Base-by-base conservation (phyloP, 2,888 invertebrate species). In the Graphium colonna region DNA sequence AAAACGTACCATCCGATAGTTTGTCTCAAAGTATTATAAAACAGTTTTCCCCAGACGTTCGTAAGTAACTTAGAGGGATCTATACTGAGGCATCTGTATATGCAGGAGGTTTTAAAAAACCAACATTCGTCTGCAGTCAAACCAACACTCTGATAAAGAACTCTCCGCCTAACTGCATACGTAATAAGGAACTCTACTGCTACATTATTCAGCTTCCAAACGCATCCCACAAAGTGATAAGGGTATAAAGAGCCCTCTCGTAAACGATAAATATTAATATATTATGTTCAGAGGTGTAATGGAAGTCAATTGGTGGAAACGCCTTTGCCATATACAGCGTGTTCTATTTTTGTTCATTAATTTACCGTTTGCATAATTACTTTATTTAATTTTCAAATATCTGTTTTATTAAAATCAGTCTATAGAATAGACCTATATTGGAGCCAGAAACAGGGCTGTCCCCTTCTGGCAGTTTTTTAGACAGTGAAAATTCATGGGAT, bases 221-320 rank as follows among this genome's bases (percentile, higher is more conserved):
- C 17, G 15, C n/a, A 18, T 33, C 17, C n/a, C 38, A 36, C 12
- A 46, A 15, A 16, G 12, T 43, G 50, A 36, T 52, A 39, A 40
- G 41, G 50, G 41, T 50, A 41, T 50, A 59, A 52, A 52, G 54
- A 57, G 56, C 63, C 64, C 65, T 60, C 63, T 47, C 54, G 57
- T 59, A 53, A 56, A 61, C 62, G 56, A 68, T 73, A 71, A 72
- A 73, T 73, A 72, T 70, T 70, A 72, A 73, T 73, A 70, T 65
- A 67, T 66, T 65, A 68, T 66, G 57, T 66, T 60, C 51, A 57
- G 59, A 63, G 62, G 56, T 62, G 61, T 65, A 64, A 70, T 64
- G 65, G 62, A 60, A 68, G 65, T 64, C 65, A 66, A 67, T 67
- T 67, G 63, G 60, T 60, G 59, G 56, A 54, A 57, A 58, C 58